Base-by-base conservation (phyloP, 2,797 vertebrate species). In the Synanceia verrucosa region DNA sequence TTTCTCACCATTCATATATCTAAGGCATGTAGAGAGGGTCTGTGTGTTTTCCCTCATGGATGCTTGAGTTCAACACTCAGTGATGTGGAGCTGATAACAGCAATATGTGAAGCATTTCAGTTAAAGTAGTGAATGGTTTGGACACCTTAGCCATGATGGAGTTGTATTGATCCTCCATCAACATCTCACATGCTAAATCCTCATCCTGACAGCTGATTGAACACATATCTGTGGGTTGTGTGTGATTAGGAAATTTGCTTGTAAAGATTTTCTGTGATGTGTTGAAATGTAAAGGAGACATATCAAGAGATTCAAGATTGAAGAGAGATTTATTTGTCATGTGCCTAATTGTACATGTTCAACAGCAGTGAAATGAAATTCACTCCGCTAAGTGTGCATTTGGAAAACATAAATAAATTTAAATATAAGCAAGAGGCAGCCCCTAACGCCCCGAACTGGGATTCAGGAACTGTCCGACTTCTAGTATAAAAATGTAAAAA, bases 101-200 rank as follows among this genome's bases (percentile, higher is more conserved):
- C 52, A 61, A 13, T 6, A 16, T 31, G 26, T 33, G 9, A 65
- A 36, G 50, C 26, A 53, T 62, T 31, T 41, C 18, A 44, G 50
- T 52, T 73, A 60, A 78, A 79, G 56, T 36, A 26, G 29, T 37
- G 55, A 67, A 80, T 69, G 52, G 55, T 59, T 69, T 66, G 55
- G 51, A 73, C 19, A 48, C 59, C 63, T 79, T 13, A 76, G 81
- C 60, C 50, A 24, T 65, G 80, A 82, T 69, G 37, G 82, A 81
- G 65, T 23, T 48, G 39, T 76, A 89, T 89, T 84, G 87, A 91
- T 91, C 76, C 34, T 62, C 62, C 31, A 65, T 76, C 63, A 81
- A 52, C 76, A 62, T 29, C 55, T 61, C 59, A 44, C 57, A 69
- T 56, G 70, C 57, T 81, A 81, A 92, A 85, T 79, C 82, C 66